Base-by-base conservation (phyloP, 2,888 invertebrate species). In the Disparrhopalites patrizii region DNA sequence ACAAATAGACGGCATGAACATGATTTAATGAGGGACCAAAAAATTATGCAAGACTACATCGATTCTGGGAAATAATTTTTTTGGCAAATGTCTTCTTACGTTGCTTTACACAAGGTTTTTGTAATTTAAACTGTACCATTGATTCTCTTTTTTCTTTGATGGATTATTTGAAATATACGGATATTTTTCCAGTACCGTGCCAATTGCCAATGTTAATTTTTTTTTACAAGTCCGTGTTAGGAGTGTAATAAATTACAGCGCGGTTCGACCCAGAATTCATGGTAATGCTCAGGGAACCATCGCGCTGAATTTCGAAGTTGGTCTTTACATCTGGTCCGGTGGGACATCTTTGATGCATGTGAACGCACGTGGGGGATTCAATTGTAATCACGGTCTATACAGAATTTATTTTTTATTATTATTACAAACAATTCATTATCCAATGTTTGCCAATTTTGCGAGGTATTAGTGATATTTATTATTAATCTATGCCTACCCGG, bases 321-420 rank as follows among this genome's bases (percentile, higher is more conserved):
- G 66, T 68, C 7, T 27, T 63, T 1, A 73, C 72, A 58, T 66
- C 60, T 3, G 69, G 66, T 15, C 73, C 73, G 38, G 70, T 65
- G 0, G 68, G 62, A 31, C 73, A 73, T 13, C 23, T 40, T 43
- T 73, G 73, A 27, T 56, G 52, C 13, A 69, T 57, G 51, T 66
- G 60, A 3, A 67, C 36, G 20, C 63, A 66, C 0, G 63, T 62
- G 10, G 65, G 52, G 1, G 62, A 65, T 1, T 66, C 62, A 25
- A 64, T 51, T 13, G 31, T 36, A 1, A 51, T 68, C 7, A 38
- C 63, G 20, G 69, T 69, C 73, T 73, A 33, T 23, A 27, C 20
- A 62, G 30, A 33, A 55, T 15, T 28, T 28, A 51, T 13, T 7
- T 15, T n/a, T 13, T n/a, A 47, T 20, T 47, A 15, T 13, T 47